phyloP scores from a whole-genome alignment of 2,888 invertebrate species.

The Dinocampus coccinellae region DNA sequence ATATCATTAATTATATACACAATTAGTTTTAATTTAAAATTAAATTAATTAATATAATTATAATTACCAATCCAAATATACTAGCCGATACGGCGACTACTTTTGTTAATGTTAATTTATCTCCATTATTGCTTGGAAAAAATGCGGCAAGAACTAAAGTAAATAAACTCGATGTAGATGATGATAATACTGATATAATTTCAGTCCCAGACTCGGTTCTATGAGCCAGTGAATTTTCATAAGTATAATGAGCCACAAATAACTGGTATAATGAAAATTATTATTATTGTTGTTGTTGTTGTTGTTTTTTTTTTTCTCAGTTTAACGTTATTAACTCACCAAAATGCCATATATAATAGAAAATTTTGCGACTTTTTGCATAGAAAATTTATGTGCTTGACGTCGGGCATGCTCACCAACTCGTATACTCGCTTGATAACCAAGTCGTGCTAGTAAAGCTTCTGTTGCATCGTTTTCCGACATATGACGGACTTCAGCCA shows the following conservation, averaged over 20 bases:
- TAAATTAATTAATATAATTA: background rate
- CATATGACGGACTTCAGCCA: constrained; percentile 91
- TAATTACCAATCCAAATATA: constrained; percentile 80
- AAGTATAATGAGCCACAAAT: constrained; percentile 94
- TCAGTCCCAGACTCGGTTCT: constrained; percentile 77
- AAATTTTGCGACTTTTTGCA: constrained; percentile 83
- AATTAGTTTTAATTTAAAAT: background rate
- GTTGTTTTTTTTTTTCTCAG: too few relatives aligned
- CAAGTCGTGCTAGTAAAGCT: constrained; percentile 90
- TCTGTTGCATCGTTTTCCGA: constrained; percentile 92
- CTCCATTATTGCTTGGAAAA: constrained; percentile 85
- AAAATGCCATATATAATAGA: constrained; percentile 88
- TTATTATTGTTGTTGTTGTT: background rate
- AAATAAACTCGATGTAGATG: constrained; percentile 90
- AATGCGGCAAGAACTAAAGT: constrained; percentile 88
- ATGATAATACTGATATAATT: constrained; percentile 89
- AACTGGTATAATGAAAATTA: constrained; percentile 76
- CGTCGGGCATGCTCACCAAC: constrained; percentile 84
- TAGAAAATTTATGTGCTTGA: constrained; percentile 82
- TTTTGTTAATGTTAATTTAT: constrained; percentile 90
- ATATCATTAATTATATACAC: constrained; percentile 1
- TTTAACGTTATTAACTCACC: constrained; percentile 71
- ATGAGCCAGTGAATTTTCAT: constrained; percentile 88
- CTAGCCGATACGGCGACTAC: constrained; percentile 84
- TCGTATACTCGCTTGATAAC: constrained; percentile 92